Evolutionary conservation across 2,113 vertebrate species (phyloP), one percentile per base, ranked within the genome.

Genomic region (Albula glossodonta): DNA sequence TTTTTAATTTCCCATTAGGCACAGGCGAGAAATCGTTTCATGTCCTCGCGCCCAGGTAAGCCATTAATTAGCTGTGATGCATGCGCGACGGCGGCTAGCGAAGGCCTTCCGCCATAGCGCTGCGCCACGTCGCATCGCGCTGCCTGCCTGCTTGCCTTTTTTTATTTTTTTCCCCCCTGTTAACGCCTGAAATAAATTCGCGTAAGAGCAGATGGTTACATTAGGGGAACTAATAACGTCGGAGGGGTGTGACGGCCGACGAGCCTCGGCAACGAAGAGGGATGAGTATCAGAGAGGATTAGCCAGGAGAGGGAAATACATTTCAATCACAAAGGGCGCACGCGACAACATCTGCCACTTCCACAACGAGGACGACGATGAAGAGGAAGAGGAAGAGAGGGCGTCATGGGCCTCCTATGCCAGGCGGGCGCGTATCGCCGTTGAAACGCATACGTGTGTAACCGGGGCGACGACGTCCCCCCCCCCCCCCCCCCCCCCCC

Each of bases 201-300:
- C 77, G 31, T 78, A 77, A 82, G 79, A 88, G 86, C 89, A 88
- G 89, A 88, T 90, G 87, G 89, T 66, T 77, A 87, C 60, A 84
- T 87, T 85, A 63, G 84, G 60, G 81, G 78, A 86, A 82, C 74
- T 85, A 87, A 87, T 87, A 87, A 85, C 84, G 70, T 52, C 56
- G 49, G 70, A 84, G 66, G 84, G 78, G 78, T 80, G 84, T 2
- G 86, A 84, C 51, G 78, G 70, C 80, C 79, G 84, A 63, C 31
- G 17, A 56, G 81, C 19, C 12, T 8, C 22, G 22, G 56, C 2
- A 17, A 25, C 51, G 3, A 17, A 25, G 48, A 74, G 2, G 22
- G 80, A 81, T 25, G 51, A 19, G 80, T 74, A 74, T 74, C 70
- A 11, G 80, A 52, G 51, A 15, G 48, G 80, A 17, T 81, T n/a